Evolutionary conservation across 2,797 vertebrate species (phyloP).

Genomic region (Oreortyx pictus): DNA sequence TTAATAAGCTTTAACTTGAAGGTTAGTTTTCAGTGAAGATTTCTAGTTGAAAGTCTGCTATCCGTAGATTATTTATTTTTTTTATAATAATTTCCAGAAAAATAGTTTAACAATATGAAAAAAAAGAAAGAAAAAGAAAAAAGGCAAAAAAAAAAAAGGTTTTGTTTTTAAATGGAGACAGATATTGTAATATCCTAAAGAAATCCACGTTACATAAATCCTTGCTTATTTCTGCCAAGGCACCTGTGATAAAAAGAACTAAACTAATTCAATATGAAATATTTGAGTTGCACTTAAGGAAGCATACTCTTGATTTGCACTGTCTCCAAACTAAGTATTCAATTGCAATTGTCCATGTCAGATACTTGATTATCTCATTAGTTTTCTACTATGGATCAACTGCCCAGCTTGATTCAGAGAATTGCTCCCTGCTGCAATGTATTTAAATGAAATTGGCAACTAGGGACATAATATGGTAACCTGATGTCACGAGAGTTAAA

Average conservation of each 20-base stretch:
- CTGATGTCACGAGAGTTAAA: slow-evolving; percentile 70
- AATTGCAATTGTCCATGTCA: not conserved
- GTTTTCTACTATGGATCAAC: slow-evolving; percentile 39
- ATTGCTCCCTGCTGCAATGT: slow-evolving; percentile 57
- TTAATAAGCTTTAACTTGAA: not conserved
- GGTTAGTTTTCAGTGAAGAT: not conserved
- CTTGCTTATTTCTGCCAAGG: not conserved
- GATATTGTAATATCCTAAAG: not conserved
- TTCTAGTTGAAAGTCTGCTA: not conserved
- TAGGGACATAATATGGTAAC: slow-evolving; percentile 43
- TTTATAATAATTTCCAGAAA: not conserved
- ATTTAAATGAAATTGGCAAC: slow-evolving; percentile 63
- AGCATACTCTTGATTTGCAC: not conserved
- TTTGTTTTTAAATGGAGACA: not conserved
- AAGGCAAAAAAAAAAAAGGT: accelerated
- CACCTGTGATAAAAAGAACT: not conserved
- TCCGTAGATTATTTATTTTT: not conserved
- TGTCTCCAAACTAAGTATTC: not conserved
- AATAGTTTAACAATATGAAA: accelerated
- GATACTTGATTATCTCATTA: not conserved
- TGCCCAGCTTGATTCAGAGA: slow-evolving; percentile 61
- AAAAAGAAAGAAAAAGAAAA: not conserved
- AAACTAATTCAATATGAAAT: not conserved
- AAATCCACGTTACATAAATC: not conserved
- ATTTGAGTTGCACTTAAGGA: not conserved